Evolutionary conservation across 2,888 invertebrate species (phyloP).

Genomic region (Eupithecia tripunctaria): DNA sequence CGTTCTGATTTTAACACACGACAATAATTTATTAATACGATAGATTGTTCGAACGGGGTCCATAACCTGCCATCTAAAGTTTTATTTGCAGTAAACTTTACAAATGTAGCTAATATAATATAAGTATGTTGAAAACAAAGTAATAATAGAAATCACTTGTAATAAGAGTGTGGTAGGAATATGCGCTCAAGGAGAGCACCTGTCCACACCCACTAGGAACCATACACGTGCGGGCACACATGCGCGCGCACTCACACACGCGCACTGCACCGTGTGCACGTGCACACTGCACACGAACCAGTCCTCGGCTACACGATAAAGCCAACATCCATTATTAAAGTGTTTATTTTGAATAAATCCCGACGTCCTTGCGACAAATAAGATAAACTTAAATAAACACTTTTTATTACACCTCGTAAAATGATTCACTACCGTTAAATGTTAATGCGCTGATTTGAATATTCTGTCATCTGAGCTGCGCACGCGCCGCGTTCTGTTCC

Average conservation of each 20-base stretch:
- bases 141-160: constrained; percentile 8
- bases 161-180: constrained; percentile 8
- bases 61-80: neutral
- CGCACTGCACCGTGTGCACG: constrained; percentile 19
- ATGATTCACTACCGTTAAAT: constrained; percentile 63
- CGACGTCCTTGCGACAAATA: constrained; percentile 50
- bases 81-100: neutral
- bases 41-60: neutral
- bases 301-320: constrained; percentile 20
- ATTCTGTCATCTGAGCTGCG: constrained; percentile 57
- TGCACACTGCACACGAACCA: constrained; percentile 12
- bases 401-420: constrained; percentile 51
- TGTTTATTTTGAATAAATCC: constrained; percentile 53
- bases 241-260: constrained; percentile 13
- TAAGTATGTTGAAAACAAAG: neutral
- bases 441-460: constrained; percentile 60
- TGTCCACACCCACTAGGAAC: constrained; percentile 63
- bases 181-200: constrained; percentile 50
- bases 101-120: neutral
- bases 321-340: constrained; percentile 45
- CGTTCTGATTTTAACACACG: neutral
- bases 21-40: neutral
- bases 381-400: constrained; percentile 45
- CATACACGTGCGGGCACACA: constrained; percentile 6
- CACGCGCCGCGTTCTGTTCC: constrained; percentile 56